Evolutionary conservation across 2,113 vertebrate species (phyloP).

Genomic region (Cryptotis parvus): DNA sequence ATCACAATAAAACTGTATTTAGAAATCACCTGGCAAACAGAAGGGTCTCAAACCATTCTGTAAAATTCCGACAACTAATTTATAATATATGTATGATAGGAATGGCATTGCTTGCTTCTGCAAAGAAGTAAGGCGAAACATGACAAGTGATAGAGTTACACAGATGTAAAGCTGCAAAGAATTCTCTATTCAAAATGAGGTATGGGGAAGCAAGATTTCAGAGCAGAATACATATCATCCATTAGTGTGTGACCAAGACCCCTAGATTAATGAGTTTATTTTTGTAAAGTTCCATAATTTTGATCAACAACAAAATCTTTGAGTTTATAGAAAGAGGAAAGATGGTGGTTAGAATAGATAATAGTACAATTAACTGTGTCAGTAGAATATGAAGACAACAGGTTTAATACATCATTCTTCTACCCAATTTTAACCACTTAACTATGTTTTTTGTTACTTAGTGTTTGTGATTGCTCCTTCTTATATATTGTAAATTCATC

Average conservation of each 20-base stretch:
- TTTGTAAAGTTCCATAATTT: conserved; percentile 39
- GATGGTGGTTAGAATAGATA: neutral
- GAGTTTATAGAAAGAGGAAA: neutral
- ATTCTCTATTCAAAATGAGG: neutral
- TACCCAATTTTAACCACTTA: neutral
- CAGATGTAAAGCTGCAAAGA: neutral
- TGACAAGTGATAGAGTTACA: conserved; percentile 11
- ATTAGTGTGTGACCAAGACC: neutral
- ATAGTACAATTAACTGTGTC: neutral
- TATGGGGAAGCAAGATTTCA: neutral
- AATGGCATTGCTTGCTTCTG: conserved; percentile 16
- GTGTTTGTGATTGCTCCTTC: neutral
- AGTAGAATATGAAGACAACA: neutral
- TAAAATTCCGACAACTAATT: conserved; percentile 70
- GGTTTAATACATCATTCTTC: neutral
- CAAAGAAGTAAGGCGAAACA: conserved; percentile 23
- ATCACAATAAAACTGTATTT: conserved; percentile 78
- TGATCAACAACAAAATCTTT: neutral
- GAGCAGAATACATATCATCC: neutral
- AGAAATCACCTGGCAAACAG: conserved; percentile 80
- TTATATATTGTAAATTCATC: neutral
- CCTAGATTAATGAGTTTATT: neutral
- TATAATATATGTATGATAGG: conserved; percentile 1
- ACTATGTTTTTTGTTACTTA: neutral
- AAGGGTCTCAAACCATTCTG: conserved; percentile 79